Evolutionary conservation across 1,140 invertebrate species (phyloP), one percentile per base, ranked within the genome.

Genomic region (Hylyphantes graminicola): DNA sequence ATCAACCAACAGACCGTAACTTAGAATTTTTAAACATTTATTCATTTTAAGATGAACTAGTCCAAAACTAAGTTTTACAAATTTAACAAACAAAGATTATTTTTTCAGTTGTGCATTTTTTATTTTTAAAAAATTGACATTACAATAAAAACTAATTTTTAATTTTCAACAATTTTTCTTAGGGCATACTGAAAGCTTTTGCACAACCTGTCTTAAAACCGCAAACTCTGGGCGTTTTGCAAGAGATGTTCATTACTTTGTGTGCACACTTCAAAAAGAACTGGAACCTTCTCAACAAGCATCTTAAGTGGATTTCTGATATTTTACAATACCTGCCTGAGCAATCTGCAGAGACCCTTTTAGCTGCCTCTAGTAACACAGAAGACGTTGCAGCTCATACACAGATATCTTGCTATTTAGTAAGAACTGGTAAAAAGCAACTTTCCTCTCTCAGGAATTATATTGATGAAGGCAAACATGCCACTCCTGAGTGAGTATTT

Each of bases 391-490:
- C 59, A 19, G n/a, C 15, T 10, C 55, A 65, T 13, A 65, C 72
- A 53, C n/a, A 21, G 19, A 35, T 83, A 15, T 48, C 57, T 57
- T 76, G 82, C 54, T 61, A 77, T 70, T 57, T 76, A 13, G 57
- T 85, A 9, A 61, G 63, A 77, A 53, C n/a, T 51, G 82, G 74
- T 5, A 48, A 77, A 15, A 77, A 59, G 51, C 50, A 19, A 48
- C 57, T 85, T 9, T 61, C 82, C 12, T 57, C 15, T 77, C 73
- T 85, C 0, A 67, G 74, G 17, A 35, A 54, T 10, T 76, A 55
- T n/a, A 77, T 85, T 85, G 82, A 85, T 61, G 73, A 76, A 77
- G 82, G 73, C n/a, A 85, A 85, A 12, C 74, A 77, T 70, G 53
- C 21, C 51, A 15, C 53, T 50, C 7, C 12, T 21, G 11, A 9